phyloP scores from a whole-genome alignment of 2,113 vertebrate genomes.

The Thamnaconus septentrionalis region DNA sequence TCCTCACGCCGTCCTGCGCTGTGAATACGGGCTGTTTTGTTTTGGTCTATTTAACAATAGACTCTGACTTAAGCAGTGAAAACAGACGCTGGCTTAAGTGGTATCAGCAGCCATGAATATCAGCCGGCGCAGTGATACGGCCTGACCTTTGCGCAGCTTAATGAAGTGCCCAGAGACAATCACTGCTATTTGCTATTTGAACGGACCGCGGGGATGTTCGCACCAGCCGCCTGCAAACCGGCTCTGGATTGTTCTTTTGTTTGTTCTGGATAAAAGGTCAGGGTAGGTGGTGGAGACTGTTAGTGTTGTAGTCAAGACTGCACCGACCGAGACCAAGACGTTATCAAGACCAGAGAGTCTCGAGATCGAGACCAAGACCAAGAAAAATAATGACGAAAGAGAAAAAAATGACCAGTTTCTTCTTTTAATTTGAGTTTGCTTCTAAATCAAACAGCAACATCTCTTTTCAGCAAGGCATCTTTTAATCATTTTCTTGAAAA shows the following conservation, averaged over 20 bases:
- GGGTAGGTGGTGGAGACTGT: slow-evolving; percentile 23
- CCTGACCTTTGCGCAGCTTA: slow-evolving; percentile 42
- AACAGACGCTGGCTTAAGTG: slow-evolving; percentile 61
- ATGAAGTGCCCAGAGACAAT: slow-evolving; percentile 64
- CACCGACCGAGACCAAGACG: too few species aligned
- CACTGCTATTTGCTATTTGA: slow-evolving; percentile 47
- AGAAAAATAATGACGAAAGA: too few species aligned
- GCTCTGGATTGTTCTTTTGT: slow-evolving; percentile 10
- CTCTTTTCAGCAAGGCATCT: too few species aligned
- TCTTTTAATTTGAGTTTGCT: too few species aligned
- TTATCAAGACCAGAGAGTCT: too few species aligned
- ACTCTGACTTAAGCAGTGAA: slow-evolving; percentile 13
- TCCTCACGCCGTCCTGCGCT: not conserved
- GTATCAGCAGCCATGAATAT: slow-evolving; percentile 62
- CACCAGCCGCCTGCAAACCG: not conserved
- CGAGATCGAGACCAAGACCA: too few species aligned
- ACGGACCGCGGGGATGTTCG: not conserved
- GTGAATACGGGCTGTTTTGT: slow-evolving; percentile 54
- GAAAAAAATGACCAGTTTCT: too few species aligned
- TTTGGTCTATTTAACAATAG: slow-evolving; percentile 55
- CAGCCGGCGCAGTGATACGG: too few species aligned
- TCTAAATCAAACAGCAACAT: too few species aligned
- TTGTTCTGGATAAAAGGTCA: slow-evolving; percentile 36
- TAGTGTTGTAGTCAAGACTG: too few species aligned
- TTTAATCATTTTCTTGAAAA: too few species aligned